A percentile compares a stretch with the other conserved stretches of the same genome.
These are phyloP conservation scores for Synergus laeviventris DNA, from an alignment of 2,888 invertebrate genomes.

Conservation along the genomic window DNA sequence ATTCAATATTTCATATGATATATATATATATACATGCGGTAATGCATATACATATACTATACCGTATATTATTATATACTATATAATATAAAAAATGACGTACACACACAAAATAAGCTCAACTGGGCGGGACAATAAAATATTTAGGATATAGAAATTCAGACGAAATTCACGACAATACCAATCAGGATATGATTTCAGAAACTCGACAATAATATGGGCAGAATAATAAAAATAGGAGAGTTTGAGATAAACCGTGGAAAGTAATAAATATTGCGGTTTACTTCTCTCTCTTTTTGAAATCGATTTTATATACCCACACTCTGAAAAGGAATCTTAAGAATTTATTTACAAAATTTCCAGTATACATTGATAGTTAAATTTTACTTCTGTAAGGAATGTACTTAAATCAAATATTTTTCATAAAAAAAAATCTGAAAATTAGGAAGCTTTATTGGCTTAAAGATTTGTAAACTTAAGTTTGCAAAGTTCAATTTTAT, in stretches of 20 bases:
- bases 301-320: conserved; percentile 18
- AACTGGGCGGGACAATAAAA: conserved; percentile 49
- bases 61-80: conserved; percentile 42
- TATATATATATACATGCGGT: conserved; percentile 54
- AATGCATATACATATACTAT: conserved; percentile 53
- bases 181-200: conserved; percentile 4
- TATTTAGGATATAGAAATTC: conserved; percentile 48
- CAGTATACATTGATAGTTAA: background rate
- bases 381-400: background rate
- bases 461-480: background rate
- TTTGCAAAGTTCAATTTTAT: background rate
- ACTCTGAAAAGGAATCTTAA: conserved; percentile 24
- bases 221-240: conserved; percentile 34
- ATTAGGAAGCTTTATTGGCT: background rate
- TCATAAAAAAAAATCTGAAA: background rate
- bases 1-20: conserved; percentile 73
- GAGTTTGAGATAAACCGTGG: conserved; percentile 19
- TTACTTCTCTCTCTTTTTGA: conserved; percentile 25
- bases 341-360: conserved; percentile 2
- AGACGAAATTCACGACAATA: conserved; percentile 50
- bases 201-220: conserved; percentile 55
- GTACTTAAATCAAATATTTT: conserved; percentile 10
- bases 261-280: conserved; percentile 39
- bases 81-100: conserved; percentile 43
- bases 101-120: conserved; percentile 52